Conservation (phyloP, 1,140 invertebrate genomes). For the Goniozus legneri region DNA sequence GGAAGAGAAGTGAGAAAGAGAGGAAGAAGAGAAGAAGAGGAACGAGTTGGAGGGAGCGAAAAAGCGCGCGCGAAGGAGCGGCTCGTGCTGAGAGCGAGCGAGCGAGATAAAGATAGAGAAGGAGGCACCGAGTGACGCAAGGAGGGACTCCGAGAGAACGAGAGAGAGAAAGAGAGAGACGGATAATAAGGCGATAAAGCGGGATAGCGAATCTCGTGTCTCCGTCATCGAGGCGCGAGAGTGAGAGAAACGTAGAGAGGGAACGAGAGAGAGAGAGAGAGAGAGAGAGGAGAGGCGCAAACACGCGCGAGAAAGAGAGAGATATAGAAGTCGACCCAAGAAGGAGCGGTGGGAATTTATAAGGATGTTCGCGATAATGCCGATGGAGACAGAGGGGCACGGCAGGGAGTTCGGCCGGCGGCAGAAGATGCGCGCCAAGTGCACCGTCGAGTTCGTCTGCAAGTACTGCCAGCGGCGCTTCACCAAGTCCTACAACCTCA, state of each 20-base stretch:
- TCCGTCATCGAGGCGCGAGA: conserved; percentile 8
- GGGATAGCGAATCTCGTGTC: no score
- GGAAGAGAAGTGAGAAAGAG: background rate
- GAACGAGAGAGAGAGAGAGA: conserved; percentile 16
- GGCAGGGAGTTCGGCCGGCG: conserved; percentile 79
- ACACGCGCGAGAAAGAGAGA: conserved; percentile 38
- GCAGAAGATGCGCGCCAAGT: conserved; percentile 90
- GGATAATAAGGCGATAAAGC: conserved; percentile 26
- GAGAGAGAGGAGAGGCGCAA: conserved; percentile 33
- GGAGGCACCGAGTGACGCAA: conserved; percentile 6
- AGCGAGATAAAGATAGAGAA: conserved; percentile 21
- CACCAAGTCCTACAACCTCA: conserved; percentile 98
- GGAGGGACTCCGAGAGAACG: conserved; percentile 16
- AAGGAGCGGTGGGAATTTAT: conserved; percentile 54
- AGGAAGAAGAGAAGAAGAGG: no score
- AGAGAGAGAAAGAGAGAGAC: conserved; percentile 22
- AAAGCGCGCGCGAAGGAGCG: conserved; percentile 21
- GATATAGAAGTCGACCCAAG: conserved; percentile 44
- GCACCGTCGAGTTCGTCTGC: conserved; percentile 91
- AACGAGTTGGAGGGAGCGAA: conserved; percentile 18
- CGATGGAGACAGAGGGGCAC: conserved; percentile 85
- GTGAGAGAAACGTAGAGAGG: conserved; percentile 17
- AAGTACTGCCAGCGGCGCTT: conserved; percentile 98
- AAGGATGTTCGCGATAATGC: conserved; percentile 71
- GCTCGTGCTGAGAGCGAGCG: conserved; percentile 13